Percentiles rank a stretch among this genome's conserved stretches.
Evolutionary conservation across 2,113 vertebrate species (phyloP).

Genomic region (Donacobius atricapilla): DNA sequence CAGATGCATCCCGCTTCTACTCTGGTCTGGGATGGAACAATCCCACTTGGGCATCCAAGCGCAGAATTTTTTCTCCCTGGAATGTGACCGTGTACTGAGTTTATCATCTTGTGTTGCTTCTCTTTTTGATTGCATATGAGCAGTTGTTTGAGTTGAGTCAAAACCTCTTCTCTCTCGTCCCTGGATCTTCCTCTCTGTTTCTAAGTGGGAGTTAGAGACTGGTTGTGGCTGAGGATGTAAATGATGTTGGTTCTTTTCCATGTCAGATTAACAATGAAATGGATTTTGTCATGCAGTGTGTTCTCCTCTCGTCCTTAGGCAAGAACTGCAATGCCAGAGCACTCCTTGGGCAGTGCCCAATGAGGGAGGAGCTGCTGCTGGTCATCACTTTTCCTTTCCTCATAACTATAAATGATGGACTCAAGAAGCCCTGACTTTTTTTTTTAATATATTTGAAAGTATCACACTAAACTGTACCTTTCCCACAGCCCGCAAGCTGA

Average conservation of each 20-base stretch:
- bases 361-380: background rate
- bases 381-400: background rate
- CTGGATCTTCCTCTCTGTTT: background rate
- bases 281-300: background rate
- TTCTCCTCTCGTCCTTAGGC: background rate
- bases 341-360: fast-evolving
- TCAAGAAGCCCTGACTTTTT: background rate
- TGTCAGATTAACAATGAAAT: background rate
- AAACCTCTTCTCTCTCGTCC: background rate
- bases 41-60: background rate
- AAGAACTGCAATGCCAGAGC: background rate
- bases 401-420: fast-evolving
- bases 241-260: background rate
- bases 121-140: background rate
- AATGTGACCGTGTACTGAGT: fast-evolving
- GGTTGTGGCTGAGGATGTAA: fast-evolving
- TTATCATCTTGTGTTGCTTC: background rate
- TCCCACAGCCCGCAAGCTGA: slow-evolving; percentile 86
- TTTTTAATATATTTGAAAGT: background rate
- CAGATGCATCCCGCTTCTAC: fast-evolving
- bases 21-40: background rate
- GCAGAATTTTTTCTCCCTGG: background rate
- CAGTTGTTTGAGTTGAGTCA: background rate
- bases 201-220: background rate
- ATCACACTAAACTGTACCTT: background rate